These are phyloP conservation scores for Anastatus disparis DNA, from an alignment of 1,140 invertebrate species.

Conservation along the genomic window DNA sequence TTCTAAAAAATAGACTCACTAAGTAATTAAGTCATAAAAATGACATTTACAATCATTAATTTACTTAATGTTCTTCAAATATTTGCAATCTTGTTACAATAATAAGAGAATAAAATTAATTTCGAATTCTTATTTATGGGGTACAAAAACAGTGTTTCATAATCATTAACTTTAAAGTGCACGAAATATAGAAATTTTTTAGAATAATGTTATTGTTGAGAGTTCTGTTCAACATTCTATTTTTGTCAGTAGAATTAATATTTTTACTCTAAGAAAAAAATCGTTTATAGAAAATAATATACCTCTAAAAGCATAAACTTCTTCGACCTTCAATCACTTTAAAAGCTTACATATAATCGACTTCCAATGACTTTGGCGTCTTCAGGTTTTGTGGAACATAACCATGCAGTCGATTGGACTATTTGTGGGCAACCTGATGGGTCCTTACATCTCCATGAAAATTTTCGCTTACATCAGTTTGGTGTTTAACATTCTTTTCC, in stretches of 20 bases:
- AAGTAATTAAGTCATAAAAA: no score
- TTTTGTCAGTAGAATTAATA: no score
- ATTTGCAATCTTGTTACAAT: background rate
- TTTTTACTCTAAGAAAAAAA: background rate
- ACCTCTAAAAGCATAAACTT: background rate
- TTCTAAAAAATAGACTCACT: no score
- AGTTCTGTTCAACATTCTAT: no score
- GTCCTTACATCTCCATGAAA: conserved; percentile 59
- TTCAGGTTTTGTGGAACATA: conserved; percentile 68
- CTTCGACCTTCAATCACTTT: conserved; percentile 25
- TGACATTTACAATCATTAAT: no score
- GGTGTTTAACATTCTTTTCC: conserved; percentile 61
- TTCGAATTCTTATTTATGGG: background rate
- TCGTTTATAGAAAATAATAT: background rate
- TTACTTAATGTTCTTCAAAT: conserved; percentile 2
- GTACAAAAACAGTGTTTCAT: background rate
- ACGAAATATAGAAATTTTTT: background rate
- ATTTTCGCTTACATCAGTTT: conserved; percentile 57
- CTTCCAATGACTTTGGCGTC: conserved; percentile 14
- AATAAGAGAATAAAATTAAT: background rate
- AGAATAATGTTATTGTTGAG: no score
- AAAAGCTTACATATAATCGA: background rate
- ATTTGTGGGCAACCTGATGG: conserved; percentile 60
- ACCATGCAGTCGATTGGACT: conserved; percentile 65
- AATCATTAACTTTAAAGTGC: background rate